Conservation (phyloP, 2,113 vertebrate species). For the Ptilorrhoa leucosticta region DNA sequence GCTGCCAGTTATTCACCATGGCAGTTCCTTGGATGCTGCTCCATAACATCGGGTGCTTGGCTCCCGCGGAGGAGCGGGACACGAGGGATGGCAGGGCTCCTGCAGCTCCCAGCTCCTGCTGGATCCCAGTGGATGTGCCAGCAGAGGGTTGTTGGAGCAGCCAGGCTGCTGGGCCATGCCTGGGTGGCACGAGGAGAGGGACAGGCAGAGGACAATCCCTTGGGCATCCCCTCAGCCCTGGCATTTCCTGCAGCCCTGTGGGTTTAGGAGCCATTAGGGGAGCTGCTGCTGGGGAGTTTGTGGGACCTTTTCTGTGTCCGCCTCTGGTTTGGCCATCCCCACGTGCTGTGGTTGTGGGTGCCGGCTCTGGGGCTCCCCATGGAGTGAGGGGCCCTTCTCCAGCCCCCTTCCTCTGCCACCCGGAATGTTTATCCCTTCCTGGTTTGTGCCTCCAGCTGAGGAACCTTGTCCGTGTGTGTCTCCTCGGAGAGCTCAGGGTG, state of each 20-base stretch:
- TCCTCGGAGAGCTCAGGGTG: neutral
- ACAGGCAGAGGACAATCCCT: neutral
- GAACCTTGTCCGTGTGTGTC: neutral
- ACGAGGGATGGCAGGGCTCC: neutral
- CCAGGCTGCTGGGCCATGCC: rapidly evolving
- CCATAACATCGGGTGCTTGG: neutral
- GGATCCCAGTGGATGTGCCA: neutral
- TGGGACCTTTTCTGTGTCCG: neutral
- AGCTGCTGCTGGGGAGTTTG: neutral
- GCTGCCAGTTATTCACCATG: rapidly evolving
- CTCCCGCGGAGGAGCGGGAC: rapidly evolving
- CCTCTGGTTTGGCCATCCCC: neutral
- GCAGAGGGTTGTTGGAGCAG: neutral
- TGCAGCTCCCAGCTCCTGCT: neutral
- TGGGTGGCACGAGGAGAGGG: rapidly evolving
- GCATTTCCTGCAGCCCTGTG: neutral
- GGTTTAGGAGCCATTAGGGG: rapidly evolving
- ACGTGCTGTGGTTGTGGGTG: rapidly evolving
- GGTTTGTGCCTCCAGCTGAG: rapidly evolving
- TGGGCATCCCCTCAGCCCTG: neutral
- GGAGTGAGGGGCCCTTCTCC: neutral
- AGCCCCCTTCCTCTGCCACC: neutral
- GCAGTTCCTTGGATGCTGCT: neutral
- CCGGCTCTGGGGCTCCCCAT: rapidly evolving
- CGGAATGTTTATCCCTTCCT: neutral